A percentile compares a stretch with the other conserved stretches of the same genome.
phyloP scores from a whole-genome alignment of 2,113 vertebrate genomes.

The Malaclemys terrapin region DNA sequence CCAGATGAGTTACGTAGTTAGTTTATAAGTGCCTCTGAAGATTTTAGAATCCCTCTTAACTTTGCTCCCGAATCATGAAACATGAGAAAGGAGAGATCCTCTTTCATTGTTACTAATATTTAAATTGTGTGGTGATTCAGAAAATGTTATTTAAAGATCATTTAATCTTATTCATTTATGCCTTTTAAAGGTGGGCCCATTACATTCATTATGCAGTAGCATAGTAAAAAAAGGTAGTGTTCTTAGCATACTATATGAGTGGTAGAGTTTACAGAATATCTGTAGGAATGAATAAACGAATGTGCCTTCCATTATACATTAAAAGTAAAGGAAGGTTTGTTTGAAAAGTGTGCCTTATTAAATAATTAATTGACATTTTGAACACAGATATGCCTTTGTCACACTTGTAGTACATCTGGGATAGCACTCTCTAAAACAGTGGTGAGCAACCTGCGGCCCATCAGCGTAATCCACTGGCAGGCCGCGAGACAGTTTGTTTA shows the following conservation, averaged over 20 bases:
- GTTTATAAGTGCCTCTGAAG: slow-evolving; percentile 3
- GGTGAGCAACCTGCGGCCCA: no score
- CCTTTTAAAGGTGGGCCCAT: background rate
- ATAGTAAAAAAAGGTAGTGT: background rate
- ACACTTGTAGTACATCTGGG: background rate
- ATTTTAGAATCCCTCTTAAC: slow-evolving; percentile 5
- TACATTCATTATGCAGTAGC: background rate
- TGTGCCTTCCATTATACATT: background rate
- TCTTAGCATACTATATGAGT: background rate
- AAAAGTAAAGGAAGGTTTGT: background rate
- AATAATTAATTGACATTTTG: slow-evolving; percentile 44
- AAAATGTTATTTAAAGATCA: background rate
- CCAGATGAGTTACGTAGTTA: slow-evolving; percentile 30
- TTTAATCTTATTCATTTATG: background rate
- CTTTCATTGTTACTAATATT: background rate
- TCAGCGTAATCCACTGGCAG: no score
- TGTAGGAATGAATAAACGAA: background rate
- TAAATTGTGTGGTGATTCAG: background rate
- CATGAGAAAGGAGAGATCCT: background rate
- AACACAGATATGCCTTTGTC: slow-evolving; percentile 3
- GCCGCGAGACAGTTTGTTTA: no score
- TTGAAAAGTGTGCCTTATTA: slow-evolving; percentile 21
- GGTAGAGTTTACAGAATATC: background rate
- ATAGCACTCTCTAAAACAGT: background rate
- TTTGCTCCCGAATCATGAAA: background rate